Conservation (phyloP, 2,113 vertebrate species). For the Scopus umbretta region DNA sequence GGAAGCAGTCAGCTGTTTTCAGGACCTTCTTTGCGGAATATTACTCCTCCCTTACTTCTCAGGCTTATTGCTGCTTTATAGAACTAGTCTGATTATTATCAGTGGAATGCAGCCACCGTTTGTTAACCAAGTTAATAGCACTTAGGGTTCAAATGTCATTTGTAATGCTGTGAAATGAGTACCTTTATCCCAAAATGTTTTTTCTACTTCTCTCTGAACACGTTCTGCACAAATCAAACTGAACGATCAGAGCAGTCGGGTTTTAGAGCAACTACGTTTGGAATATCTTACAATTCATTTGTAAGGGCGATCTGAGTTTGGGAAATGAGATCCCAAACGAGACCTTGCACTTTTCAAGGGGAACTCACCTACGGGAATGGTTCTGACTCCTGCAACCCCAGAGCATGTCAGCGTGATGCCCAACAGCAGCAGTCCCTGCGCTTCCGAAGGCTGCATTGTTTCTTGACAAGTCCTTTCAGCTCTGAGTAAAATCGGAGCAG, state of each 20-base stretch:
- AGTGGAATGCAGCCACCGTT: background rate
- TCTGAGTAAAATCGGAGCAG: conserved; percentile 87
- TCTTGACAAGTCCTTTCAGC: conserved; percentile 65
- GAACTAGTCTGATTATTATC: background rate
- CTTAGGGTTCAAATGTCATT: background rate
- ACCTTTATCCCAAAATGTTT: background rate
- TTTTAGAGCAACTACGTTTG: background rate
- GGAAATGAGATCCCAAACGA: background rate
- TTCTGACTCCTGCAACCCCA: background rate
- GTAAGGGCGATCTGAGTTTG: background rate
- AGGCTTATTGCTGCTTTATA: background rate
- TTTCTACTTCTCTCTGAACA: background rate
- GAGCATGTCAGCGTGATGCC: background rate
- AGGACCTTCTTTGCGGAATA: background rate
- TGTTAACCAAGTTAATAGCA: background rate
- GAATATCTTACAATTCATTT: background rate
- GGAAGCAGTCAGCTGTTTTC: background rate
- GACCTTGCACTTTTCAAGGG: background rate
- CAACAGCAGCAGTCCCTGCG: background rate
- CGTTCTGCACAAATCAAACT: background rate
- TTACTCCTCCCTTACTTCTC: background rate
- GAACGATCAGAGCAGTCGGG: background rate
- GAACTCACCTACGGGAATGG: background rate
- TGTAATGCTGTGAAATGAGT: background rate
- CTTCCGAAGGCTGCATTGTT: accelerated